Base-by-base conservation (phyloP, 2,888 invertebrate species). In the Protula sp. region DNA sequence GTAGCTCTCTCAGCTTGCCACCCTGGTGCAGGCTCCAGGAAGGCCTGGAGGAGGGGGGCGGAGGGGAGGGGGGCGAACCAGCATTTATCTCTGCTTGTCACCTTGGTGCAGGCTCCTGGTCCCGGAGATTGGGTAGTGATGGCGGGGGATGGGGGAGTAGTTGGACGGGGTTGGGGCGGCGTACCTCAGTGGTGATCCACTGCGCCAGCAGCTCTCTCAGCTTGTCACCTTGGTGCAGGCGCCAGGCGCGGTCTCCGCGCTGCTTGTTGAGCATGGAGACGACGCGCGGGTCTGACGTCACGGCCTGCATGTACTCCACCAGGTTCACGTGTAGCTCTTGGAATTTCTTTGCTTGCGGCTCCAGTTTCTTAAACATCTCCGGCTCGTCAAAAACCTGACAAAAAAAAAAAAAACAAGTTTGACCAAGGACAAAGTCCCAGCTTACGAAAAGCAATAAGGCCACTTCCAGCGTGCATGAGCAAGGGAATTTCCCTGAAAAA, bases 281-380 rank as follows among this genome's bases (percentile, higher is more conserved):
- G 2, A 78, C 76, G 62, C 71, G 72, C 38, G 78, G 74, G 65
- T 78, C 78, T 57, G 67, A 68, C n/a, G 74, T 72, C 19, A 76
- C 74, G 14, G 73, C 72, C 47, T 71, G 65, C 75, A 78, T 77
- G 73, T 76, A 73, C 54, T 77, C 77, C 77, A 78, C 65, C 19
- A 60, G 63, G 38, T 76, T 73, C 51, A 63, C 67, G 61, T 79
- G 74, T 30, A 75, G 67, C 5, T 62, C 60, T 62, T 77, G 74
- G 73, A 79, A 79, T 58, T 69, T 72, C 5, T 61, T 57, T 29
- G 72, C 70, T 22, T 70, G 72, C 27, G 65, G 59, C 28, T 69
- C 63, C 55, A 76, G 67, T 55, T 69, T 71, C 52, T 67, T 68
- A 58, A 70, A 76, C 51, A 76, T 57, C 30, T 73, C 72, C 30